Evolutionary conservation across 1,140 invertebrate genomes (phyloP), one percentile per base, ranked within the genome.

Genomic region (Elysia chlorotica): DNA sequence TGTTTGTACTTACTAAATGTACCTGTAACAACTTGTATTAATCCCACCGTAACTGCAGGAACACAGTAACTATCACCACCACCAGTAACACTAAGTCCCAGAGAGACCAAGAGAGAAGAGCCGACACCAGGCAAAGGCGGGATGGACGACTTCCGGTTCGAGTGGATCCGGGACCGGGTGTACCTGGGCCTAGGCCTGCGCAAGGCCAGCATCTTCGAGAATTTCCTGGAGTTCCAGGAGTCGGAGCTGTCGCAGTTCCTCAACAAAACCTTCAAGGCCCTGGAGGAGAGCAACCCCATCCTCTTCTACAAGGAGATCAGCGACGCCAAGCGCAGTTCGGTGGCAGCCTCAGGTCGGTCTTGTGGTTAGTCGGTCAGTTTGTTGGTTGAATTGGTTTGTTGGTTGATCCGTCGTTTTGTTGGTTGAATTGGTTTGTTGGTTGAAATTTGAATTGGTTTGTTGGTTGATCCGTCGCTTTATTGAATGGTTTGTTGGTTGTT

Each of bases 131-230:
- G n/a, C n/a, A n/a, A n/a, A n/a, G n/a, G n/a, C n/a, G n/a, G n/a
- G n/a, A 69, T 71, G 69, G 69, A 71, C 30, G 69, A 71, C 69
- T 3, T 38, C 30, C 56, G 69, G 1, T 62, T 30, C 36, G 57
- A 71, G 38, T 71, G 69, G 69, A 71, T 71, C 5, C 54, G 69
- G 23, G 59, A 63, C 38, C 33, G 69, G 36, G 59, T 71, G 10
- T 71, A 71, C 30, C 57, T 62, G 19, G 69, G 69, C 10, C 38
- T 71, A 17, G 63, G 63, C 28, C 30, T 71, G 2, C 30, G n/a
- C 3, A 62, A 71, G 21, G 57, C 69, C 0, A 17, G 10, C 3
- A 63, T 71, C 28, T 71, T 71, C 48, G 57, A 53, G 19, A 25
- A 28, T 2, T 71, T 71, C 48, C 38, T 71, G 38, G 69, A 71